Percentiles rank a stretch among this genome's conserved stretches.
phyloP scores from a whole-genome alignment of 2,113 vertebrate genomes.

The Centropristis striata region DNA sequence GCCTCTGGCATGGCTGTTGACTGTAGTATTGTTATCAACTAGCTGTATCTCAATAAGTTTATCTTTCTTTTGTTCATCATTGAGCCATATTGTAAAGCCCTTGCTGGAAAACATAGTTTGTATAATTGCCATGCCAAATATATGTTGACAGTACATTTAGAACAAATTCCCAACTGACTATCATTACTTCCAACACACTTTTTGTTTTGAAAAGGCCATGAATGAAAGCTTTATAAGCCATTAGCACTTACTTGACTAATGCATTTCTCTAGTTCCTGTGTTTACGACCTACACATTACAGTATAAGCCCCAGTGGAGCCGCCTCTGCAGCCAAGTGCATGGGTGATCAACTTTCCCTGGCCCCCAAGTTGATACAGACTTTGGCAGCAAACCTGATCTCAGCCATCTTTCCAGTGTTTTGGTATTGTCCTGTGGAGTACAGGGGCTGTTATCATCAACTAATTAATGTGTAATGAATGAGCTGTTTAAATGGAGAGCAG shows the following conservation, averaged over 20 bases:
- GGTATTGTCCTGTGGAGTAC: conserved; percentile 39
- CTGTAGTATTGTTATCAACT: neutral
- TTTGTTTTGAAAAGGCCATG: conserved; percentile 26
- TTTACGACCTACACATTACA: conserved; percentile 58
- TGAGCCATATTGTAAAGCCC: neutral
- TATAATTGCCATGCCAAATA: conserved; percentile 32
- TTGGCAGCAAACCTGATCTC: conserved; percentile 30
- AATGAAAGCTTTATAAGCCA: conserved; percentile 56
- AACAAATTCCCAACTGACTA: conserved; percentile 43
- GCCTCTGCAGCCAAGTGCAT: conserved; percentile 25
- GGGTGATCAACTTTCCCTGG: conserved; percentile 44
- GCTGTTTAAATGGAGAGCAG: conserved; percentile 61
- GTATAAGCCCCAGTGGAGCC: conserved; percentile 34
- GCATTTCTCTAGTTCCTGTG: conserved; percentile 55
- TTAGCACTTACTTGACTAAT: conserved; percentile 51
- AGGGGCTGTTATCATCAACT: conserved; percentile 72
- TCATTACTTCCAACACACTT: conserved; percentile 28
- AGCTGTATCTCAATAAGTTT: neutral
- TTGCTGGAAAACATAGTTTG: conserved; percentile 15
- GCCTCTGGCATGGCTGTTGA: neutral
- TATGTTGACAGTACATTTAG: conserved; percentile 55
- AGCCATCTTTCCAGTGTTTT: conserved; percentile 52
- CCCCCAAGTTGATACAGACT: conserved; percentile 28
- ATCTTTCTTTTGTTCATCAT: conserved; percentile 6
- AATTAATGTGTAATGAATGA: conserved; percentile 81